Evolutionary conservation across 2,888 invertebrate species (phyloP).

Genomic region (Limnephilus auricula): DNA sequence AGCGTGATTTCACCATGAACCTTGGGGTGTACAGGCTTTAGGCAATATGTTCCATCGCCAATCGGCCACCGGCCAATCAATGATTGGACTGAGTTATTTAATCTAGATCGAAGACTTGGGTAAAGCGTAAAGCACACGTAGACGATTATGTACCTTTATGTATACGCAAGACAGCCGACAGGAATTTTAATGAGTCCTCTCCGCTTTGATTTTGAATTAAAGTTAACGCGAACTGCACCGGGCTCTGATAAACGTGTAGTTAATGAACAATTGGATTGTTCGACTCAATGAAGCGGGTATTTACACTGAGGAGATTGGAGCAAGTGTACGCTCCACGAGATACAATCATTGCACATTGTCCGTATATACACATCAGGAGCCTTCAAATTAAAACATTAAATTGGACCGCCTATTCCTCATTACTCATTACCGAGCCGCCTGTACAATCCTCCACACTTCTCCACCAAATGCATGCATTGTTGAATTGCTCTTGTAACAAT

Average conservation of each 20-base stretch:
- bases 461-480: conserved; percentile 31
- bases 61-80: not conserved
- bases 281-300: conserved; percentile 32
- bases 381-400: conserved; percentile 49
- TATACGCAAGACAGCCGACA: not conserved
- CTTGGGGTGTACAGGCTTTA: not conserved
- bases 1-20: not conserved
- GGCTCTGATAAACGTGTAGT: not conserved
- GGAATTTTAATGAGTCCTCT: not conserved
- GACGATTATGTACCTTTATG: not conserved
- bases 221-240: not conserved
- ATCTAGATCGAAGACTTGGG: not conserved
- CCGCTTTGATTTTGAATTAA: not conserved
- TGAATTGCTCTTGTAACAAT: conserved; percentile 26
- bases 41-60: not conserved
- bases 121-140: not conserved
- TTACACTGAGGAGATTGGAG: conserved; percentile 17
- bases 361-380: conserved; percentile 25
- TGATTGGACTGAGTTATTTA: not conserved
- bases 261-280: conserved; percentile 13
- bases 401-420: conserved; percentile 44
- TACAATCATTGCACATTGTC: conserved; percentile 38
- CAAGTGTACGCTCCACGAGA: not conserved
- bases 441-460: not conserved
- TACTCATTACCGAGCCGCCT: conserved; percentile 45